phyloP scores from a whole-genome alignment of 2,113 vertebrate species.

The Oryzias woworae region DNA sequence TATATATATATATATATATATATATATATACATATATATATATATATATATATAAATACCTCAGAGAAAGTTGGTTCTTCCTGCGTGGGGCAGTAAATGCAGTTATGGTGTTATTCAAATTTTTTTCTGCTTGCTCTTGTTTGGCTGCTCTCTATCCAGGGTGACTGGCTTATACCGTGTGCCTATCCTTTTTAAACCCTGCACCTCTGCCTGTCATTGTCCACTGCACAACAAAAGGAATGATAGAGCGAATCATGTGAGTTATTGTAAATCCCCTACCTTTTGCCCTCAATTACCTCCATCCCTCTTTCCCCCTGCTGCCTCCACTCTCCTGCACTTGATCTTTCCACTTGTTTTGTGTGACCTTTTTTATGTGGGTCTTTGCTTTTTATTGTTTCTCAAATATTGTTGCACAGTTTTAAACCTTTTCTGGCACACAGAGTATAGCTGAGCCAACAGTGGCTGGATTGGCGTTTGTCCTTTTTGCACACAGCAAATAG shows the following conservation, averaged over 20 bases:
- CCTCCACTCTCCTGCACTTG: slow-evolving; percentile 13
- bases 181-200: slow-evolving; percentile 71
- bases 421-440: background rate
- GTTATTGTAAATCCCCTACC: slow-evolving; percentile 53
- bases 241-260: slow-evolving; percentile 70
- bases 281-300: slow-evolving; percentile 33
- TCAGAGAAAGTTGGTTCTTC: background rate
- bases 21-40: too few relatives aligned
- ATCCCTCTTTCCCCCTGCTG: slow-evolving; percentile 8
- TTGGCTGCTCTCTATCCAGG: slow-evolving; percentile 47
- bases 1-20: background rate
- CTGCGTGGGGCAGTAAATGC: slow-evolving; percentile 1
- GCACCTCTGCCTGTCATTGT: slow-evolving; percentile 65
- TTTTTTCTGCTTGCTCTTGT: slow-evolving; percentile 52
- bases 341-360: background rate
- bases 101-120: slow-evolving; percentile 8
- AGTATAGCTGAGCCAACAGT: background rate
- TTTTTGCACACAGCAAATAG: background rate
- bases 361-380: background rate
- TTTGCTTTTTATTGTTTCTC: background rate
- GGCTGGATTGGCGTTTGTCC: background rate
- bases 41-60: background rate
- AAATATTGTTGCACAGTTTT: background rate
- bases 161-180: slow-evolving; percentile 31
- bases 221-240: slow-evolving; percentile 69